Base-by-base conservation (phyloP, 1,140 invertebrate genomes). In the Lepeophtheirus salmonis region DNA sequence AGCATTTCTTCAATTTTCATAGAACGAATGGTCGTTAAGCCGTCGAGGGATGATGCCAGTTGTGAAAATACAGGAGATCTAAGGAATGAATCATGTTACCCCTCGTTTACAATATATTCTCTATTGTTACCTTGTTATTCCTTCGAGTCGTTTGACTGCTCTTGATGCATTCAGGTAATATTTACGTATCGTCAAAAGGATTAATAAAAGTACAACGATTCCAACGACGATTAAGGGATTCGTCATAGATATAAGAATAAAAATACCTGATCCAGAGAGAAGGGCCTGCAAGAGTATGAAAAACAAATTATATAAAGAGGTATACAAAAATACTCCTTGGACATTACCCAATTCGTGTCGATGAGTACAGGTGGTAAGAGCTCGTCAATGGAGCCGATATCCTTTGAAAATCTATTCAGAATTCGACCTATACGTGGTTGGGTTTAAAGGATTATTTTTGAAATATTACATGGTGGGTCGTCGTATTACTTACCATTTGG, bases 11-110 rank as follows among this genome's bases (percentile, higher is more conserved):
- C 74, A 3, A 77, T 72, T 26, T 77, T 75, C 65, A 86, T 89
- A 0, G 89, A 87, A 61, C 90, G 75, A 57, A 97, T 89, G 0
- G 89, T 94, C 0, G 84, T 78, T 21, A 96, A 73, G 3, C 91
- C 91, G 71, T 87, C 84, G 0, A 95, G 72, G 0, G 89, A 83
- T 21, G 88, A 81, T 69, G 83, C 89, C 56, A 96, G 73, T 68
- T 95, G 88, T 6, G 84, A 83, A 67, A 86, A 88, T 0, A 91
- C 77, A 0, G 88, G 87, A 66, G 73, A 74, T n/a, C 30, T 41
- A 41, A 10, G n/a, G n/a, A 41, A 41, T 41, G 30, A 41, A 41
- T 41, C 30, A 41, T 41, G 6, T 10, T 41, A 41, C 6, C 6
- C n/a, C 6, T 41, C n/a, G 30, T 41, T 41, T n/a, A 41, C n/a